Evolutionary conservation across 1,140 invertebrate genomes (phyloP).

Genomic region (Drosophila saltans): DNA sequence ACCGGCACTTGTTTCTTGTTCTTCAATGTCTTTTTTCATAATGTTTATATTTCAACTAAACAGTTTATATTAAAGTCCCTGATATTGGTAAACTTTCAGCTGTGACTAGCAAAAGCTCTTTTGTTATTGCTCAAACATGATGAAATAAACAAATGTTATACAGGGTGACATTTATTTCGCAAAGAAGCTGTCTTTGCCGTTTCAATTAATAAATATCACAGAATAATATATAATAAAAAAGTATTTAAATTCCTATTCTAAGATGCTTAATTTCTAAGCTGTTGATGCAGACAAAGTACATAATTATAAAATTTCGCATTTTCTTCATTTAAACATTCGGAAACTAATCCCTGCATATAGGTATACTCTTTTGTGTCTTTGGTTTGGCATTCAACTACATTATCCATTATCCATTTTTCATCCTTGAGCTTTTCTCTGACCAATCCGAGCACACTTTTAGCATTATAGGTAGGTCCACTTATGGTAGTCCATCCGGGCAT

Average conservation of each 20-base stretch:
- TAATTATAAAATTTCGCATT: too few species aligned
- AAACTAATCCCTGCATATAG: too few species aligned
- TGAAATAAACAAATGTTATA: constrained; percentile 14
- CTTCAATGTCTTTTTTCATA: neutral
- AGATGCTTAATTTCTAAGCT: too few species aligned
- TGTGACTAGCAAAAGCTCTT: constrained; percentile 2
- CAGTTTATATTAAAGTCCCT: too few species aligned
- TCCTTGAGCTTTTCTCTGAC: neutral
- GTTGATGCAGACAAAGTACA: too few species aligned
- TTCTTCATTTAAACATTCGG: too few species aligned
- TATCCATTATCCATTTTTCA: neutral
- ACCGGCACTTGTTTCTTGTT: neutral
- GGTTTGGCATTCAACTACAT: neutral
- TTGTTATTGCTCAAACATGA: neutral
- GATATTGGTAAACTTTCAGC: neutral
- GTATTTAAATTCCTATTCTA: too few species aligned
- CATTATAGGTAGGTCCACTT: neutral
- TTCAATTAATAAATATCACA: too few species aligned
- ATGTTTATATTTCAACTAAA: neutral
- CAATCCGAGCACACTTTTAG: neutral
- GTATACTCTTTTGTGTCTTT: neutral
- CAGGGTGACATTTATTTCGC: neutral
- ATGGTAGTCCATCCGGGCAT: neutral
- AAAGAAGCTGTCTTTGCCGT: too few species aligned
- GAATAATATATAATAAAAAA: too few species aligned